Percentiles rank a stretch among this genome's conserved stretches.
Evolutionary conservation across 2,888 invertebrate genomes (phyloP).

Genomic region (Geotrupes spiniger): DNA sequence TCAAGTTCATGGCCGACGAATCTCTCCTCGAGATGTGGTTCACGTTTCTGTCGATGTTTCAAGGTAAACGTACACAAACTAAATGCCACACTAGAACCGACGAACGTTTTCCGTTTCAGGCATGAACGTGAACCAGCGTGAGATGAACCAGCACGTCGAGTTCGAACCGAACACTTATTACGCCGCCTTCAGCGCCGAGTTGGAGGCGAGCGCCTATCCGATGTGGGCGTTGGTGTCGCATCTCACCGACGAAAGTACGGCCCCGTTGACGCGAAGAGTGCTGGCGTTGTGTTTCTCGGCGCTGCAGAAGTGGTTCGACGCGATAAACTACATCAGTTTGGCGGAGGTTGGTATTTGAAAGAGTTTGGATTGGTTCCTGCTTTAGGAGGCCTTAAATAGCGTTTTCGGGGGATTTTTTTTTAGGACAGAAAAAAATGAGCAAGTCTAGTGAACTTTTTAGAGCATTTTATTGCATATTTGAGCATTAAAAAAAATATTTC

Average conservation of each 20-base stretch:
- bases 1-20: conserved; percentile 85
- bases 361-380: conserved; percentile 28
- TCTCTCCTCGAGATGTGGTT: conserved; percentile 95
- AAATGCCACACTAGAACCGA: no score
- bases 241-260: conserved; percentile 70
- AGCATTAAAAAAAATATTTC: no score
- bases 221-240: conserved; percentile 97
- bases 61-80: conserved; percentile 66
- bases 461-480: no score
- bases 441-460: no score
- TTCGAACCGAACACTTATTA: conserved; percentile 97
- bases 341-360: conserved; percentile 66
- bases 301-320: conserved; percentile 85
- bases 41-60: conserved; percentile 88
- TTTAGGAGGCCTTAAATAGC: no score
- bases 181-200: conserved; percentile 95
- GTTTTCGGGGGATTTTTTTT: no score
- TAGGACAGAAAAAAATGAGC: no score
- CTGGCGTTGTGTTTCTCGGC: conserved; percentile 73
- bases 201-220: conserved; percentile 95
- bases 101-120: no score
- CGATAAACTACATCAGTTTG: conserved; percentile 70
- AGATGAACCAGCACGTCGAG: conserved; percentile 88
- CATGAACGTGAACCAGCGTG: conserved; percentile 95
- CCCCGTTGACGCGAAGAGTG: conserved; percentile 72